Evolutionary conservation across 2,888 invertebrate genomes (phyloP), one percentile per base, ranked within the genome.

Genomic region (Xanthia togata): DNA sequence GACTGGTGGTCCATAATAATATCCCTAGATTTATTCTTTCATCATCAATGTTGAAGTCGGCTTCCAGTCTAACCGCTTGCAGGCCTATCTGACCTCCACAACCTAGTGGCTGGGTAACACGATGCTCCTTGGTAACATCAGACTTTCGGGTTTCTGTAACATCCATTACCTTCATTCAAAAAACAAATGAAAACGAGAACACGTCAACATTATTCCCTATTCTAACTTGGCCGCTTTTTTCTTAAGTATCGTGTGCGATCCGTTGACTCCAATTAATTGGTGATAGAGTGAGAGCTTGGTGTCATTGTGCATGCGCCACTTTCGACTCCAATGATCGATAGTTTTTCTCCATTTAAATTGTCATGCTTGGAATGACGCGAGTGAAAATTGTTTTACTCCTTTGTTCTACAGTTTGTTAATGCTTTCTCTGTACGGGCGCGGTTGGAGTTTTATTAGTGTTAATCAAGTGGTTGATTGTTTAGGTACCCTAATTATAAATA

Each of bases 271-370:
- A 88, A 83, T 87, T 90, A 94, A 94, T 93, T 83, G 92, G 94
- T 93, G 94, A 95, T 94, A 95, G 95, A 93, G 94, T 93, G 93
- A 95, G 93, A 95, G 95, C 78, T 64, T 90, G 89, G 90, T 91
- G 92, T 90, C 92, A 91, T 88, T 86, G 90, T 87, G 85, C 90
- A 90, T 88, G 89, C 89, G 88, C 87, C 79, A 90, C 94, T 94
- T 94, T 94, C 94, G 87, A 93, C 90, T 92, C 81, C 92, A 91
- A 93, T 92, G 94, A 91, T 92, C 91, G 90, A 91, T 89, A 93
- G 92, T 95, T 95, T 95, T 95, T 95, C 94, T 92, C 90, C 90
- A 87, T 92, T 93, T 91, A 92, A 90, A 89, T 82, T 90, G 94
- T 94, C 93, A 93, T 92, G 94, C 95, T 94, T 93, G 90, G 92